Percentiles rank a stretch among this genome's conserved stretches.
Evolutionary conservation across 2,888 invertebrate genomes (phyloP).

Genomic region (Podabrus alpinus): DNA sequence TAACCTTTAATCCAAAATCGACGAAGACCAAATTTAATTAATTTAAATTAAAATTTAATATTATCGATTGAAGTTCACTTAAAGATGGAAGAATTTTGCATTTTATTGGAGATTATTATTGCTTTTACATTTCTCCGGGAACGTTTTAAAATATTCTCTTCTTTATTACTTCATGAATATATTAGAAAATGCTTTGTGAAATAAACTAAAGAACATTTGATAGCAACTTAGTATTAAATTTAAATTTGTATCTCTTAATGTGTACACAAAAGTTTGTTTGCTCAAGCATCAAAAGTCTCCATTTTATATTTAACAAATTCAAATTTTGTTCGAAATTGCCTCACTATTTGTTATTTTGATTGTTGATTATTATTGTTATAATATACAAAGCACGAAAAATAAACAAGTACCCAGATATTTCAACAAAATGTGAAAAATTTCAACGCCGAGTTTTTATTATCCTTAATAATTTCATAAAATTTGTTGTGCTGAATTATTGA

Average conservation of each 20-base stretch:
- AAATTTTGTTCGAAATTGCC: neutral
- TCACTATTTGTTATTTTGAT: neutral
- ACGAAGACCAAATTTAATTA: neutral
- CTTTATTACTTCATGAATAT: slow-evolving; percentile 29
- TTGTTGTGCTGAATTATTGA: neutral
- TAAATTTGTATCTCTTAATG: slow-evolving; percentile 31
- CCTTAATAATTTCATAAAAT: neutral
- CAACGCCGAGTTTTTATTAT: neutral
- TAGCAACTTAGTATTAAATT: slow-evolving; percentile 15
- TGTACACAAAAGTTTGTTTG: slow-evolving; percentile 24
- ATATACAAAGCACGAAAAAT: neutral
- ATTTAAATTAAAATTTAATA: neutral
- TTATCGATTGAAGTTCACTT: neutral
- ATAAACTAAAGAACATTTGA: slow-evolving; percentile 20
- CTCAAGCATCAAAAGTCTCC: slow-evolving; percentile 8
- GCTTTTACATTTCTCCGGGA: slow-evolving; percentile 23
- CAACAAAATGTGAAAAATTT: neutral
- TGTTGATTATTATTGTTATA: neutral
- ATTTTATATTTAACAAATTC: neutral
- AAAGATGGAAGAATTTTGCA: neutral
- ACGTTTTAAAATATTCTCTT: slow-evolving; percentile 22
- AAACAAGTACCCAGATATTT: neutral
- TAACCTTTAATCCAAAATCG: neutral
- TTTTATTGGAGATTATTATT: slow-evolving; percentile 17
- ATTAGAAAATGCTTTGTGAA: slow-evolving; percentile 26